Evolutionary conservation across 2,888 invertebrate genomes (phyloP).

Genomic region (Crematogaster levior): DNA sequence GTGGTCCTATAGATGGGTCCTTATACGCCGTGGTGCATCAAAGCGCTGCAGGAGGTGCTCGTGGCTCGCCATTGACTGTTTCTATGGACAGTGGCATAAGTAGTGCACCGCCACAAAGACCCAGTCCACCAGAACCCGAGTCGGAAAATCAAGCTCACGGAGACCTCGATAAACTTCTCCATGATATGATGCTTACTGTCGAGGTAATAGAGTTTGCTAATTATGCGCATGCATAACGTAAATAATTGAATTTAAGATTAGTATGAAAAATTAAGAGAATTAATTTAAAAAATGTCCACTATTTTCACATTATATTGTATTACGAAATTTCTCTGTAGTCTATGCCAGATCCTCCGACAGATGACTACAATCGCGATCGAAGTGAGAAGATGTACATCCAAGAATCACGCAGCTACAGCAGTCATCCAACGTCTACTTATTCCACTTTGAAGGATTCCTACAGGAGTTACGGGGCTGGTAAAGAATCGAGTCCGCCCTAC

Average conservation of each 20-base stretch:
- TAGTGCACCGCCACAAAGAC: constrained; percentile 86
- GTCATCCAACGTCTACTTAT: constrained; percentile 80
- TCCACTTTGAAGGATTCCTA: constrained; percentile 83
- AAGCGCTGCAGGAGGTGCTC: constrained; percentile 85
- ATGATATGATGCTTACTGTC: constrained; percentile 95
- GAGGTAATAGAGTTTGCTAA: constrained; percentile 89
- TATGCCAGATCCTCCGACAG: constrained; percentile 83
- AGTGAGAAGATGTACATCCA: constrained; percentile 81
- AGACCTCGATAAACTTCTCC: constrained; percentile 94
- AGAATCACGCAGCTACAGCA: constrained; percentile 78
- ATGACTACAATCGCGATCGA: constrained; percentile 79
- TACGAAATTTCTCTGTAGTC: constrained; percentile 73
- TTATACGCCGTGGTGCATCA: constrained; percentile 90
- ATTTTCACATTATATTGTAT: background rate
- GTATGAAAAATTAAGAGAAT: background rate
- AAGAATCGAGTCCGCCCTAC: constrained; percentile 81
- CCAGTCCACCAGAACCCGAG: constrained; percentile 83
- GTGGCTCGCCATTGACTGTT: constrained; percentile 92
- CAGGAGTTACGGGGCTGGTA: constrained; percentile 79
- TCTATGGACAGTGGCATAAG: constrained; percentile 97
- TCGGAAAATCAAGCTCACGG: constrained; percentile 86
- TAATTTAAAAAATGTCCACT: background rate
- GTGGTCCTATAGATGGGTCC: constrained; percentile 95
- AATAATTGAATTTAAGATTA: background rate
- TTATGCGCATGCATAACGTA: background rate